phyloP scores from a whole-genome alignment of 2,113 vertebrate species.

The Neolamprologus hecqui region DNA sequence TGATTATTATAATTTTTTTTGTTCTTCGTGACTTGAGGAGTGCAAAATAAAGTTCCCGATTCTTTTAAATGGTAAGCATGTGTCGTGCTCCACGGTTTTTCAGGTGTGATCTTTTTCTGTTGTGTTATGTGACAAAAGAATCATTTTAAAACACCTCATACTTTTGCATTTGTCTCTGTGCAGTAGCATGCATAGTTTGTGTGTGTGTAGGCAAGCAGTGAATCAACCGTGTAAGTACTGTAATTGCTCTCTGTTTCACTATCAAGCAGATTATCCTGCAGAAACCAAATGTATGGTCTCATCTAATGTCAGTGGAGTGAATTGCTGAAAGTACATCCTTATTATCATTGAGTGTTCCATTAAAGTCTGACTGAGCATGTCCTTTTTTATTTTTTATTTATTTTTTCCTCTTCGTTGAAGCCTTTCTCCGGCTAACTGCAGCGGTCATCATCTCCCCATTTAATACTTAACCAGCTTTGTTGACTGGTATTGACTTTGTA shows the following conservation, averaged over 20 bases:
- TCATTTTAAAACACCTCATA: neutral
- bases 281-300: neutral
- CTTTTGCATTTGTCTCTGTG: neutral
- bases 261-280: neutral
- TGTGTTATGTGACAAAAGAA: neutral
- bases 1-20: neutral
- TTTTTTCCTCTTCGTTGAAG: neutral
- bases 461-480: constrained; percentile 64
- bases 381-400: neutral
- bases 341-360: constrained; percentile 13
- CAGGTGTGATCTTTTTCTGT: no score
- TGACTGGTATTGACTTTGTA: constrained; percentile 55
- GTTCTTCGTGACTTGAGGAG: neutral
- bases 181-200: neutral
- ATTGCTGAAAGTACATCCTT: neutral
- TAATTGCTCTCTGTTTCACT: neutral
- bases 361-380: neutral
- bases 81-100: neutral
- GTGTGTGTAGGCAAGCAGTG: neutral
- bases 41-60: neutral
- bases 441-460: constrained; percentile 36
- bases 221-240: neutral
- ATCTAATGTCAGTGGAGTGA: neutral
- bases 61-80: neutral
- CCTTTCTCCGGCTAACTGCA: constrained; percentile 11